Conservation (phyloP, 1,140 invertebrate species). For the Sitobion miscanthi region DNA sequence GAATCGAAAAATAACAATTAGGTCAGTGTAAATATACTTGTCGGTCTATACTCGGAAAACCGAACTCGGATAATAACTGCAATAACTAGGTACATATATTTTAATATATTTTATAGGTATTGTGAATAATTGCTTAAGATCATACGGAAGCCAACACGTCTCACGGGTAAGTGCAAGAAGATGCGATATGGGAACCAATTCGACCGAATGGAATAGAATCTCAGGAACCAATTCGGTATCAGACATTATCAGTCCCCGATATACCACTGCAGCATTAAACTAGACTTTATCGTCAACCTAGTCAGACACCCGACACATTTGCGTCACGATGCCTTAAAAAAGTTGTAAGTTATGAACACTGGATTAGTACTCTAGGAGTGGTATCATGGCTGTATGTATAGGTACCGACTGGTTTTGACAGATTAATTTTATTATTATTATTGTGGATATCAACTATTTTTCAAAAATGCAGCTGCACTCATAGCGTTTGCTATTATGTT, state of each 20-base stretch:
- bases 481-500: neutral
- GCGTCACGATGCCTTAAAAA: neutral
- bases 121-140: neutral
- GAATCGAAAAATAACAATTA: no score
- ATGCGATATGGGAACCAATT: neutral
- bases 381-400: neutral
- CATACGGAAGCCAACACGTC: neutral
- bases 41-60: neutral
- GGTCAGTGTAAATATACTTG: no score
- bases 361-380: neutral
- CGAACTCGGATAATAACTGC: neutral
- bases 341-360: neutral
- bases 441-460: constrained; percentile 18
- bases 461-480: constrained; percentile 38
- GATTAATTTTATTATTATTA: constrained; percentile 36
- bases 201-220: neutral
- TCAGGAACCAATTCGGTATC: neutral
- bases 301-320: neutral
- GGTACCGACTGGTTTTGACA: neutral
- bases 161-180: neutral
- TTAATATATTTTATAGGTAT: neutral
- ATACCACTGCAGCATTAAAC: neutral
- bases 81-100: neutral
- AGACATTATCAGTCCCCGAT: neutral
- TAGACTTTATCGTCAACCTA: neutral